Evolutionary conservation across 2,888 invertebrate genomes (phyloP), one percentile per base, ranked within the genome.

Genomic region (Kuschelorhynchus macadamiae): DNA sequence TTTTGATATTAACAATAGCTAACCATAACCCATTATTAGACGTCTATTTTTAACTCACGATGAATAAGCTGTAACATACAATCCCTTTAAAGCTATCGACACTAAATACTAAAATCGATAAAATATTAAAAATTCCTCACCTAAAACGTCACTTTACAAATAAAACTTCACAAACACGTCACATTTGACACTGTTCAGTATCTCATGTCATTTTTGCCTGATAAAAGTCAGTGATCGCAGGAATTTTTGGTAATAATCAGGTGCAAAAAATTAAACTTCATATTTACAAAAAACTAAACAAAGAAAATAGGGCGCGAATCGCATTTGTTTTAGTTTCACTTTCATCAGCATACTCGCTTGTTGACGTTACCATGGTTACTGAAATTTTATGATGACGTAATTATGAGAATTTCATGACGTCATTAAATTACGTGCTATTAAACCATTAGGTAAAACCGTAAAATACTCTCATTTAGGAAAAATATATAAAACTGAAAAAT

Each of bases 331-430:
- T 32, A 32, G 42, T 55, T 56, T 47, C 50, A 17, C 50, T 49
- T 55, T 46, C 30, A 56, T 33, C 50, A 39, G 42, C 49, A 46
- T 55, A 47, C 47, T 47, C 44, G 39, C 36, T 65, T 59, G 59
- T 60, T 64, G 32, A 61, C 66, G 66, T 67, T 49, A 42, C 47
- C 41, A 55, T 47, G 66, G 55, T 52, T 25, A n/a, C n/a, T n/a
- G n/a, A n/a, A n/a, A n/a, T n/a, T n/a, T n/a, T n/a, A n/a, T n/a
- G n/a, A n/a, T n/a, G n/a, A n/a, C n/a, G n/a, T n/a, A n/a, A n/a
- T n/a, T n/a, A n/a, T n/a, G n/a, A n/a, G n/a, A n/a, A n/a, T n/a
- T n/a, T n/a, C n/a, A n/a, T n/a, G n/a, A n/a, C n/a, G n/a, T n/a
- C n/a, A n/a, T n/a, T n/a, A n/a, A n/a, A n/a, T n/a, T n/a, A n/a